Conservation (phyloP, 2,888 invertebrate species). For the Uloborus plumipes region DNA sequence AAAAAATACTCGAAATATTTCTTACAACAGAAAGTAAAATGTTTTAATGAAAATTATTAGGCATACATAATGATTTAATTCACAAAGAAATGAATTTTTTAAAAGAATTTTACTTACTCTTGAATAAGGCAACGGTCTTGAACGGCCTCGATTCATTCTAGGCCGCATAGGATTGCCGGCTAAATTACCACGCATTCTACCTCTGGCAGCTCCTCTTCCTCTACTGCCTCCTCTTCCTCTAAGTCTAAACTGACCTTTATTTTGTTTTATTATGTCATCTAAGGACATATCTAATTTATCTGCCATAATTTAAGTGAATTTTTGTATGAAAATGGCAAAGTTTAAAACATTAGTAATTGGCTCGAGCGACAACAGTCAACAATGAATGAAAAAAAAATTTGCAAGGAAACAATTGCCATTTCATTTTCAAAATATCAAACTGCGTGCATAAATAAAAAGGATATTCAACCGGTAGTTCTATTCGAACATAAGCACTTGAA, state of each 20-base stretch:
- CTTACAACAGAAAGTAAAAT: neutral
- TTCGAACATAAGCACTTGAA: too few species aligned
- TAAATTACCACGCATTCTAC: constrained; percentile 59
- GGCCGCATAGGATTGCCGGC: constrained; percentile 43
- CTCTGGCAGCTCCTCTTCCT: constrained; percentile 69
- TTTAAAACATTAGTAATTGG: too few species aligned
- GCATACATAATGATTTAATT: neutral
- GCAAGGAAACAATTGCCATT: too few species aligned
- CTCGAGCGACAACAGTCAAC: too few species aligned
- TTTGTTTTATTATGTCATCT: constrained; percentile 91
- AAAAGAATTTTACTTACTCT: constrained; percentile 76
- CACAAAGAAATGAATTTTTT: neutral
- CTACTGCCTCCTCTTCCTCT: constrained; percentile 50
- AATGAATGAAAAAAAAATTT: too few species aligned
- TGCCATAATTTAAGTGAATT: constrained; percentile 78
- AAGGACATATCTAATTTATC: constrained; percentile 98
- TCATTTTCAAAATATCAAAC: too few species aligned
- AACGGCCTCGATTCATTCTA: constrained; percentile 29
- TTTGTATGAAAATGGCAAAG: neutral
- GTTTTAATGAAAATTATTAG: neutral
- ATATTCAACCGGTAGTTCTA: too few species aligned
- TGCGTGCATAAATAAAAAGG: too few species aligned
- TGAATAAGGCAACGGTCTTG: constrained; percentile 70
- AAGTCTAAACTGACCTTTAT: constrained; percentile 76
- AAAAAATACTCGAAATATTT: too few species aligned